Evolutionary conservation across 2,797 vertebrate genomes (phyloP).

Genomic region (Pseudotriccus pelzelni): DNA sequence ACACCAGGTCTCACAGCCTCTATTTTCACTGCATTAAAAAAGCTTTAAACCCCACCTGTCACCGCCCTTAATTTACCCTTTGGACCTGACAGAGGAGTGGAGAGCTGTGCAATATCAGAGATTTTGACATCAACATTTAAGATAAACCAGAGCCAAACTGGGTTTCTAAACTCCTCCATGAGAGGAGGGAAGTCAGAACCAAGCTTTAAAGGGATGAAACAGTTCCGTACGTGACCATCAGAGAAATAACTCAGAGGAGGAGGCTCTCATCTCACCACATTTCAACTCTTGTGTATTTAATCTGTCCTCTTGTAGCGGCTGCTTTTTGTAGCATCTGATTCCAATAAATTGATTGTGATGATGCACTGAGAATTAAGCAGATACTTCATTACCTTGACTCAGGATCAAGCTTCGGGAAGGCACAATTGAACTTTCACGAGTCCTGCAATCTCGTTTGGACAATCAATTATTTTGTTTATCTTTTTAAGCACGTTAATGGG

Average conservation of each 20-base stretch:
- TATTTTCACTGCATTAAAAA: neutral
- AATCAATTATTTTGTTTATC: neutral
- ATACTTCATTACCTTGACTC: neutral
- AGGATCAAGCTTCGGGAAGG: neutral
- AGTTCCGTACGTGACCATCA: neutral
- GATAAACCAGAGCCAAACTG: neutral
- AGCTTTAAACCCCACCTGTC: neutral
- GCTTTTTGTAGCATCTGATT: neutral
- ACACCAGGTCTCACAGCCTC: neutral
- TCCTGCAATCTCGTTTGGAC: neutral
- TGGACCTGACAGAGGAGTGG: neutral
- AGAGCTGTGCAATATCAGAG: neutral
- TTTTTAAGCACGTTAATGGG: neutral
- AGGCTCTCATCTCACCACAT: neutral
- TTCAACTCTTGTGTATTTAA: neutral
- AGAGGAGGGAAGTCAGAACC: neutral
- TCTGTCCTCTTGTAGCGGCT: neutral
- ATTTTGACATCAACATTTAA: fast-evolving
- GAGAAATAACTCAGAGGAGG: neutral
- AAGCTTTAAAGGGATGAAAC: neutral
- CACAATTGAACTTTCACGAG: neutral
- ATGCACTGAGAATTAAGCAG: neutral
- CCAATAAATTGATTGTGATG: neutral
- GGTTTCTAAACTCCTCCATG: neutral
- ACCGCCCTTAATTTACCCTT: neutral